These are phyloP conservation scores for Epirrhoe tristata DNA, from an alignment of 2,888 invertebrate species.

Conservation along the genomic window DNA sequence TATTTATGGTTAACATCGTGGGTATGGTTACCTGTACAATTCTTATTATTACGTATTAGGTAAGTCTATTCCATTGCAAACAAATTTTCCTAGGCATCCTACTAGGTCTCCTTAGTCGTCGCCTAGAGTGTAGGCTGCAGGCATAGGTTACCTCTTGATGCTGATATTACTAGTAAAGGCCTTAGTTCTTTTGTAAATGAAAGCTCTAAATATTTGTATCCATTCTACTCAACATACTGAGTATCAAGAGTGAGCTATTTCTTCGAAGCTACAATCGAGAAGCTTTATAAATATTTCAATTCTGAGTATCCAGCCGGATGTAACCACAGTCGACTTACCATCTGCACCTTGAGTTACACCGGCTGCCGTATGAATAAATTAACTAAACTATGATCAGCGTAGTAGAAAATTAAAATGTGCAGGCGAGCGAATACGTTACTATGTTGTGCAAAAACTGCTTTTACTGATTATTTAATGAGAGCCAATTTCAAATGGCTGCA, in stretches of 20 bases:
- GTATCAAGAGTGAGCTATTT: slow-evolving; percentile 69
- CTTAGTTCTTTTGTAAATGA: too few relatives aligned
- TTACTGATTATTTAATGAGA: slow-evolving; percentile 1
- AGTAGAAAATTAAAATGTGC: slow-evolving; percentile 74
- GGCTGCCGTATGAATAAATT: slow-evolving; percentile 80
- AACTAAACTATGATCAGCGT: slow-evolving; percentile 63
- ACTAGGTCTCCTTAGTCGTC: too few relatives aligned
- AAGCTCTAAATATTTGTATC: too few relatives aligned
- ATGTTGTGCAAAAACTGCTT: slow-evolving; percentile 8
- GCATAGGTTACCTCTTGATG: too few relatives aligned
- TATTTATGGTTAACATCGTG: too few relatives aligned
- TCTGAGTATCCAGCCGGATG: slow-evolving; percentile 81
- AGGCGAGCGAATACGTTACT: slow-evolving; percentile 44
- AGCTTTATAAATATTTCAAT: slow-evolving; percentile 81
- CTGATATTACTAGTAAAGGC: too few relatives aligned
- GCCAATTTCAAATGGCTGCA: not conserved
- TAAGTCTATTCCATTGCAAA: too few relatives aligned
- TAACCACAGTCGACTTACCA: slow-evolving; percentile 77
- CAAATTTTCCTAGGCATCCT: too few relatives aligned
- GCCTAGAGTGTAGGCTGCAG: too few relatives aligned
- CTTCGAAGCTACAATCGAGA: slow-evolving; percentile 66
- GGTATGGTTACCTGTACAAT: too few relatives aligned
- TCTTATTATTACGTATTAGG: too few relatives aligned
- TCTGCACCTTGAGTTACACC: slow-evolving; percentile 84
- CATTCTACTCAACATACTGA: slow-evolving; percentile 13